Conservation (phyloP, 2,888 invertebrate species). For the Synanthedon tipuliformis region DNA sequence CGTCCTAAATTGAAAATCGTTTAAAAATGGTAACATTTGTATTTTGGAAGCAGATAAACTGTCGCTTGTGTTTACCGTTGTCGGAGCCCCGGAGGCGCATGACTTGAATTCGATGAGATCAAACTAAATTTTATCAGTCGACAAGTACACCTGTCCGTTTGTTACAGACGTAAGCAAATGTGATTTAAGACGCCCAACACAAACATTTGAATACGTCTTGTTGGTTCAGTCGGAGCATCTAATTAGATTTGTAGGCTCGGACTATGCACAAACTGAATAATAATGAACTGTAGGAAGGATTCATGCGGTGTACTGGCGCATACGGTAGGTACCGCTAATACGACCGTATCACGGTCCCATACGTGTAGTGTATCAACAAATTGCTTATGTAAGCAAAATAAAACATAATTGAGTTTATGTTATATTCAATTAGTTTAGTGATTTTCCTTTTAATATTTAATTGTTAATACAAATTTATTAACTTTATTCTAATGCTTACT, state of each 20-base stretch:
- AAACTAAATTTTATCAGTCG: constrained; percentile 56
- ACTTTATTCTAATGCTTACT: too few relatives aligned
- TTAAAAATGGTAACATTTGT: constrained; percentile 6
- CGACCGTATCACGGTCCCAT: too few relatives aligned
- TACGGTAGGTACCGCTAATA: too few relatives aligned
- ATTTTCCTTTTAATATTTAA: too few relatives aligned
- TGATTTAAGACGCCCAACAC: constrained; percentile 61
- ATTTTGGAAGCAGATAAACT: constrained; percentile 4
- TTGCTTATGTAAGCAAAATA: too few relatives aligned
- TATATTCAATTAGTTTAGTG: too few relatives aligned
- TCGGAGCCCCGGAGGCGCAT: constrained; percentile 14
- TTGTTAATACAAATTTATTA: too few relatives aligned
- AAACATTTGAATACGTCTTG: constrained; percentile 59
- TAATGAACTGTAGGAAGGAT: constrained; percentile 19
- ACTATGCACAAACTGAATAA: constrained; percentile 43
- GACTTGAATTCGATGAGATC: constrained; percentile 55
- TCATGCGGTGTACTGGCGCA: background rate
- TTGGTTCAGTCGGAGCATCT: constrained; percentile 32
- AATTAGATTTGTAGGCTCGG: constrained; percentile 43
- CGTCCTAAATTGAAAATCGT: too few relatives aligned
- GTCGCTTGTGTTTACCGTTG: background rate
- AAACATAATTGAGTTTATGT: too few relatives aligned
- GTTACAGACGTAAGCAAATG: constrained; percentile 53
- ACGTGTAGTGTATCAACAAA: too few relatives aligned
- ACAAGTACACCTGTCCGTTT: constrained; percentile 57